Evolutionary conservation across 2,113 vertebrate species (phyloP).

Genomic region (Anarrhichthys ocellatus): DNA sequence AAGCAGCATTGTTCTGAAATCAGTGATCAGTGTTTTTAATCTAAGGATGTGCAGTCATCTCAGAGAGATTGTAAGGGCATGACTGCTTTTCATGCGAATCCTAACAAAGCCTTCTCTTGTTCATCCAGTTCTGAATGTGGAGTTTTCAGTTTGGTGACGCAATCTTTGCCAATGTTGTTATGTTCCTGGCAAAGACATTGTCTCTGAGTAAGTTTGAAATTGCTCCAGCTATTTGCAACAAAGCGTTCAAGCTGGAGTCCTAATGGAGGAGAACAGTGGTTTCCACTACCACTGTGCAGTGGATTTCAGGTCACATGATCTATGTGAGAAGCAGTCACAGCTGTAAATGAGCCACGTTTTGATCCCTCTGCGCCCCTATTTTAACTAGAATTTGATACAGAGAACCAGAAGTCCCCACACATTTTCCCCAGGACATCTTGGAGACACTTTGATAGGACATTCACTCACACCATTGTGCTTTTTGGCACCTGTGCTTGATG

Average conservation of each 20-base stretch:
- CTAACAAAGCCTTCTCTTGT: constrained; percentile 76
- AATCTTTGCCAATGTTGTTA: constrained; percentile 53
- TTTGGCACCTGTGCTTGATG: constrained; percentile 33
- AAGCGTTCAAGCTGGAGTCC: constrained; percentile 8
- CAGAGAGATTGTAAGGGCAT: constrained; percentile 43
- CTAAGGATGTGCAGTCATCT: constrained; percentile 59
- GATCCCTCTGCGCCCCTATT: constrained; percentile 34
- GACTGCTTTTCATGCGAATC: constrained; percentile 64
- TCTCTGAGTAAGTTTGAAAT: constrained; percentile 31
- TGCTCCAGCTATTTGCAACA: constrained; percentile 31
- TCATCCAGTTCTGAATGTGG: constrained; percentile 47
- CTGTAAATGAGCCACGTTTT: constrained; percentile 43
- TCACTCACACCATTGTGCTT: neutral
- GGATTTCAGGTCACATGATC: constrained; percentile 56
- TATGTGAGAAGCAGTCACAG: constrained; percentile 39
- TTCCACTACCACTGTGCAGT: constrained; percentile 29
- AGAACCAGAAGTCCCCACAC: constrained; percentile 1
- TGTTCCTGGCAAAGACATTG: constrained; percentile 58
- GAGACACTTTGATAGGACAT: neutral
- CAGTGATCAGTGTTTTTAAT: constrained; percentile 13
- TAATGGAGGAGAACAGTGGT: constrained; percentile 12
- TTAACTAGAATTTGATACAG: constrained; percentile 29
- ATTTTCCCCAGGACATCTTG: constrained; percentile 10
- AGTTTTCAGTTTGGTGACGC: constrained; percentile 42
- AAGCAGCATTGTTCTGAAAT: constrained; percentile 12